phyloP scores from a whole-genome alignment of 2,888 invertebrate species.

The Andrena haemorrhoa region DNA sequence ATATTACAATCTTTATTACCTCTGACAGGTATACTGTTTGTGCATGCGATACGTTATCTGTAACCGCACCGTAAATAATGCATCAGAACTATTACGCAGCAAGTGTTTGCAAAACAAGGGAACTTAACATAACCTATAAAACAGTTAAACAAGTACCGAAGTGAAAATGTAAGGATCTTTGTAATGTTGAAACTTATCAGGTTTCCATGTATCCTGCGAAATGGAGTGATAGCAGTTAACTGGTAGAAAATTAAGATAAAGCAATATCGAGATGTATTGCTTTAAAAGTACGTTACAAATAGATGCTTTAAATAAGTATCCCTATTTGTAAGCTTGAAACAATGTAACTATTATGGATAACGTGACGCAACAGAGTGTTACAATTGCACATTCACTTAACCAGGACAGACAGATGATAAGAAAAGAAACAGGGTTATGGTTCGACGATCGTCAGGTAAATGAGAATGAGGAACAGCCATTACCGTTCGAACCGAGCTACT shows the following conservation, averaged over 20 bases:
- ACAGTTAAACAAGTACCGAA: not conserved
- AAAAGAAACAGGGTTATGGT: constrained; percentile 31
- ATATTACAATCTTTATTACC: not conserved
- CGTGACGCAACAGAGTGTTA: constrained; percentile 28
- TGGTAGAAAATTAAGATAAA: not conserved
- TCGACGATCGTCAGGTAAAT: constrained; percentile 15
- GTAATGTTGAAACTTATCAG: not conserved
- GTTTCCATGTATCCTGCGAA: not conserved
- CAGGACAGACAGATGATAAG: not conserved
- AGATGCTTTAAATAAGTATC: not conserved
- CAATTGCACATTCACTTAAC: constrained; percentile 21
- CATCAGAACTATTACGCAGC: not conserved
- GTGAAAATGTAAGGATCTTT: not conserved
- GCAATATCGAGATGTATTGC: not conserved
- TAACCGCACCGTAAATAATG: not conserved
- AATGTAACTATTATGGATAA: constrained; percentile 20
- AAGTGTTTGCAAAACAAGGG: not conserved
- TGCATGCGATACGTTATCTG: not conserved
- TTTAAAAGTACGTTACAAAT: not conserved
- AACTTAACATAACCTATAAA: constrained; percentile 33
- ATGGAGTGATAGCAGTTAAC: not conserved
- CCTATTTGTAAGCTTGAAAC: not conserved
- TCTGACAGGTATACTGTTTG: not conserved
- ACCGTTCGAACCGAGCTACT: constrained; percentile 23
- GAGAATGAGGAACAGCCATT: constrained; percentile 23